Conservation (phyloP, 1,140 invertebrate genomes). For the Trichoplusia ni region DNA sequence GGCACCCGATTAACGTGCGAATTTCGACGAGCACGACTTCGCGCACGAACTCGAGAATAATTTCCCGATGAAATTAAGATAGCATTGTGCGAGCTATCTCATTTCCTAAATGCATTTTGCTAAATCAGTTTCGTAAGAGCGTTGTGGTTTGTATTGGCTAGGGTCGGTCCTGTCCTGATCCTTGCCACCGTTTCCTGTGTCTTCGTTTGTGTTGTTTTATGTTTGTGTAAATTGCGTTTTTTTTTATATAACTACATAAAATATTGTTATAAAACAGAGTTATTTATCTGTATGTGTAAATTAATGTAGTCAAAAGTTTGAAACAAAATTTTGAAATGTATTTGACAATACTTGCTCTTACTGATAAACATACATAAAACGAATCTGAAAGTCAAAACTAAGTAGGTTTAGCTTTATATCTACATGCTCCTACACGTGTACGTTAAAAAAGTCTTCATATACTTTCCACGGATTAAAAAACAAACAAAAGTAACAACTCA, state of each 20-base stretch:
- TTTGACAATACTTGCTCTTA: too few species aligned
- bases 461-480: too few species aligned
- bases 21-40: conserved; percentile 10
- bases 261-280: not conserved
- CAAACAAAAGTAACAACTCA: too few species aligned
- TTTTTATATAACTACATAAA: not conserved
- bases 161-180: conserved; percentile 20
- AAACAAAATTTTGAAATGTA: too few species aligned
- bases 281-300: too few species aligned
- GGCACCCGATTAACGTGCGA: not conserved
- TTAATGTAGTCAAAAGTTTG: too few species aligned
- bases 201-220: conserved; percentile 12
- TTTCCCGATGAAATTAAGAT: conserved; percentile 40
- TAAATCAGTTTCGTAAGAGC: conserved; percentile 42
- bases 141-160: conserved; percentile 43
- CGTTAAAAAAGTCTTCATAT: too few species aligned
- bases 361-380: too few species aligned
- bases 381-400: too few species aligned
- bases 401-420: too few species aligned
- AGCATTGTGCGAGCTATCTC: conserved; percentile 33
- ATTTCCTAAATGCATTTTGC: conserved; percentile 49
- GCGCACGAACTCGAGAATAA: conserved; percentile 21
- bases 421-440: too few species aligned
- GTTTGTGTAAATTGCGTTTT: conserved; percentile 23
- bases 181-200: conserved; percentile 27